These are phyloP conservation scores for Sipha maydis DNA, from an alignment of 2,888 invertebrate genomes.

Conservation along the genomic window DNA sequence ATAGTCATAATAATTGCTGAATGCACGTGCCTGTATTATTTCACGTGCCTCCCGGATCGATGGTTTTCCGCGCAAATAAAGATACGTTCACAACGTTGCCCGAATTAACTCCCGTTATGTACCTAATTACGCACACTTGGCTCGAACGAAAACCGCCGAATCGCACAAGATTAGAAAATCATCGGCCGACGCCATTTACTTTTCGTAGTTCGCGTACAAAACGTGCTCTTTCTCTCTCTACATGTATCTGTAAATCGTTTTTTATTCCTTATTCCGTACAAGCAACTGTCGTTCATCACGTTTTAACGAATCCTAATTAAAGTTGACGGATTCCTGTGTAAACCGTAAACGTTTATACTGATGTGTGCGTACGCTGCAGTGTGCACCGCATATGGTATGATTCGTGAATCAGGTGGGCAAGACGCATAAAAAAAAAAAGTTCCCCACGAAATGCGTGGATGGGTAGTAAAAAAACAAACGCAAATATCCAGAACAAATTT, in stretches of 20 bases:
- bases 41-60: too few relatives aligned
- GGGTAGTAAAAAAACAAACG: background rate
- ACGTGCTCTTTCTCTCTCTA: too few relatives aligned
- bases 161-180: background rate
- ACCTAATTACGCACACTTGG: background rate
- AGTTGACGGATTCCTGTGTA: background rate
- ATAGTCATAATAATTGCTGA: too few relatives aligned
- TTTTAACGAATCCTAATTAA: slow-evolving; percentile 50
- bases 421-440: background rate
- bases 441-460: background rate
- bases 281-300: background rate
- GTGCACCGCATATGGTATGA: background rate
- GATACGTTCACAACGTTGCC: background rate
- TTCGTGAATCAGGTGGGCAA: background rate
- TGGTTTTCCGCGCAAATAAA: too few relatives aligned
- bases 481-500: slow-evolving; percentile 45
- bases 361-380: background rate
- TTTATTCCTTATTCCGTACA: background rate
- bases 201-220: background rate
- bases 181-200: too few relatives aligned
- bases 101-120: background rate
- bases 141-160: background rate
- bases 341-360: slow-evolving; percentile 26
- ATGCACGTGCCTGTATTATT: too few relatives aligned
- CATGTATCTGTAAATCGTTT: background rate